These are phyloP conservation scores for Poecilia latipinna DNA, from an alignment of 2,113 vertebrate genomes.

Conservation along the genomic window DNA sequence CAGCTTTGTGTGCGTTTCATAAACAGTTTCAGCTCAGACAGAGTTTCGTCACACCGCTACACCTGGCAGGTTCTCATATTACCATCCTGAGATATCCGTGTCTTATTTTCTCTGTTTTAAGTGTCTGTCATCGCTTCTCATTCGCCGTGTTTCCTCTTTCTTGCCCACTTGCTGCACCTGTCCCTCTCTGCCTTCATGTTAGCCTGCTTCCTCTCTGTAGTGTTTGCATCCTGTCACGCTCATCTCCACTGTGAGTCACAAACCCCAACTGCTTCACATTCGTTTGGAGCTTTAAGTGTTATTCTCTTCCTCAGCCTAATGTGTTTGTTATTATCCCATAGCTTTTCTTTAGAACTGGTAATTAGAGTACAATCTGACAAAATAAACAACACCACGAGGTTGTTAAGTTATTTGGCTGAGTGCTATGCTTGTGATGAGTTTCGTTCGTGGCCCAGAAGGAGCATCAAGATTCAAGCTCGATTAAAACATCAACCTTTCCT, in stretches of 20 bases:
- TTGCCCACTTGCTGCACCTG: constrained; percentile 39
- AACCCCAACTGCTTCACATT: background rate
- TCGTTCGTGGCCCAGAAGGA: no score
- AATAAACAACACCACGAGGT: no score
- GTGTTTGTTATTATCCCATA: no score
- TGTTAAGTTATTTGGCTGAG: no score
- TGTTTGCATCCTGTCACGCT: background rate
- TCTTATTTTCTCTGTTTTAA: constrained; percentile 17
- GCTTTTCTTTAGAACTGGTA: no score
- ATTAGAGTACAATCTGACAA: no score
- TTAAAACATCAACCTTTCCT: no score
- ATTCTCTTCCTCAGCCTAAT: background rate
- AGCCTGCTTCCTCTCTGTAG: background rate
- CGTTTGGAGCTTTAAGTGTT: background rate
- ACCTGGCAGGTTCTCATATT: constrained; percentile 51
- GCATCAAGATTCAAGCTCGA: no score
- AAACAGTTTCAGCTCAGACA: constrained; percentile 71
- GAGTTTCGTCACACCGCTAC: constrained; percentile 43
- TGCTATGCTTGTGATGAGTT: no score
- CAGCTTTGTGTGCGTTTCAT: constrained; percentile 40
- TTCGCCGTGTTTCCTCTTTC: constrained; percentile 26
- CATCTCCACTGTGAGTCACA: no score
- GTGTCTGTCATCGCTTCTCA: constrained; percentile 31
- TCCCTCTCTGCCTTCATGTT: background rate
- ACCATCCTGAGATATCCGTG: constrained; percentile 27